Evolutionary conservation across 2,888 invertebrate genomes (phyloP).

Genomic region (Microplitis deprimator): DNA sequence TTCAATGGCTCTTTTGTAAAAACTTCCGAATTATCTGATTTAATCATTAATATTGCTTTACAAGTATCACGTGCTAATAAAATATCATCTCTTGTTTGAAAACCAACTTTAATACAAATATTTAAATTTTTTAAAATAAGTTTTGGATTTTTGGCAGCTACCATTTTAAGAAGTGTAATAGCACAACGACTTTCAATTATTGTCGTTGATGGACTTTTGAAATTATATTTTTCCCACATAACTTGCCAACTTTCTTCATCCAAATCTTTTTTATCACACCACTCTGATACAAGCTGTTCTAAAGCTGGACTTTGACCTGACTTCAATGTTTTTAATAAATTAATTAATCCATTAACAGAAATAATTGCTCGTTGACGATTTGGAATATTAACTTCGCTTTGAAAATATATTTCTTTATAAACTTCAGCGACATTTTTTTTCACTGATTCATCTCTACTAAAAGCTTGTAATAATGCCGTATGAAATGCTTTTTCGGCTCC

Average conservation of each 20-base stretch:
- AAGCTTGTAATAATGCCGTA: conserved; percentile 64
- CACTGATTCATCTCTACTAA: conserved; percentile 65
- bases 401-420: conserved; percentile 64
- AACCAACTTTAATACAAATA: conserved; percentile 81
- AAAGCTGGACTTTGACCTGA: conserved; percentile 64
- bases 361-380: conserved; percentile 57
- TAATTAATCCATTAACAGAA: conserved; percentile 58
- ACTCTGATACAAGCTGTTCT: conserved; percentile 58
- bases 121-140: conserved; percentile 80
- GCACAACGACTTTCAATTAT: conserved; percentile 82
- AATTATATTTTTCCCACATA: conserved; percentile 88
- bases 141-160: conserved; percentile 76
- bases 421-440: conserved; percentile 62
- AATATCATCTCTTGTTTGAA: conserved; percentile 74
- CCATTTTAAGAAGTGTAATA: conserved; percentile 85
- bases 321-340: conserved; percentile 59
- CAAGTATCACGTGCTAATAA: conserved; percentile 76
- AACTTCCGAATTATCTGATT: conserved; percentile 63
- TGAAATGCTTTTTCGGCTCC: conserved; percentile 77
- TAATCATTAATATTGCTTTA: conserved; percentile 74
- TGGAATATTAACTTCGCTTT: conserved; percentile 50
- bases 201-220: conserved; percentile 80
- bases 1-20: conserved; percentile 67
- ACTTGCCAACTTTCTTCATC: conserved; percentile 74
- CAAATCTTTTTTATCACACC: conserved; percentile 57